Evolutionary conservation across 37 sponge, comb jelly and placozoan species (phyloP), one percentile per base, ranked within the genome.

Genomic region (Halichondria panicea): DNA sequence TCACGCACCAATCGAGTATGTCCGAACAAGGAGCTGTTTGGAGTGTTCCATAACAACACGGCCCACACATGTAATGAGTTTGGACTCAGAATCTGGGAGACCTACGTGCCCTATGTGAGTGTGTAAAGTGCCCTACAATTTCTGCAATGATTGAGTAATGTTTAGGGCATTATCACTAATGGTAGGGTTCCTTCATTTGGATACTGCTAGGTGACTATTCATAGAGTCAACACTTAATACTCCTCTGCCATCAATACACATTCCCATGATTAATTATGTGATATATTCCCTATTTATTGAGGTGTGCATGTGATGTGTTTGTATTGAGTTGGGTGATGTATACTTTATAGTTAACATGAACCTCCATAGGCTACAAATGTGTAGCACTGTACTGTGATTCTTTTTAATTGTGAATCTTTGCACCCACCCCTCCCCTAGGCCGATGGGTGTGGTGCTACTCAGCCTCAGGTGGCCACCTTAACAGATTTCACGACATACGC

Each of bases 31-130:
- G 52, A 39, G 37, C 84, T 88, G 31, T 83, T 94, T 70, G 95
- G 95, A 60, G 70, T 34, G 34, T 94, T 94, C 45, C 31, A 19
- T 28, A 74, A 94, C 66, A 94, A 94, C 52, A 72, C 79, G 12
- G 95, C 95, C 34, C 95, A 94, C 66, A 80, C 91, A 22, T 88
- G 85, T 42, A 77, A 81, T 50, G 91, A 90, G 69, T 94, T 90
- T 90, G 95, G 95, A 13, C 50, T 94, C 32, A 76, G 95, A 19
- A 94, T 94, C 41, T 94, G 91, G 91, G 91, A 94, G 71, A 76
- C 72, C 1, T 94, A 93, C 53, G 43, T 25, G 0, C 94, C 92
- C 11, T 81, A 60, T 77, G 92, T 81, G 45, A 72, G 75, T 27
- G 38, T 9, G 7, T 21, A 35, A 11, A 36, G 11, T 35, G 12